Evolutionary conservation across 2,888 invertebrate species (phyloP), one percentile per base, ranked within the genome.

Genomic region (Helicoverpa assulta): DNA sequence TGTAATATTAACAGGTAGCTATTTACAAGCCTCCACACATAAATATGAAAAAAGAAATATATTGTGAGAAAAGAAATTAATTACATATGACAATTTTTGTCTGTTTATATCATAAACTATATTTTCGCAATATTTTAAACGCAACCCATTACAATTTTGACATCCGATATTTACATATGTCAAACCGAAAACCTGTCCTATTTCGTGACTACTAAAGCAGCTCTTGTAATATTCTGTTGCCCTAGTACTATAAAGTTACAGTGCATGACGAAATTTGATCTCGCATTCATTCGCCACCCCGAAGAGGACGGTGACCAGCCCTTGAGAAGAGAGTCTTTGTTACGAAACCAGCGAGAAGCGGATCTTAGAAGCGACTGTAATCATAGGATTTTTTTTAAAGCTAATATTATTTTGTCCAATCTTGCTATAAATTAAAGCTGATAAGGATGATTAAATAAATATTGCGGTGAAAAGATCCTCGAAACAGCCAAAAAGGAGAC

Each of bases 241-340:
- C 80, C 76, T 71, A 81, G 77, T 63, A 68, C 72, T 80, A 82
- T 82, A 71, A 55, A 66, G 60, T 80, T 80, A 70, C 80, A 70
- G 57, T 57, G 66, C 58, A 19, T 33, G 59, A 37, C 6, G 82
- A 78, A 80, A 80, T 55, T 54, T 66, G 56, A 80, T 82, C 67
- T 65, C 40, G n/a, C 47, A 52, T 60, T 62, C 68, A 58, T 33
- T 65, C 60, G 76, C 68, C 80, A 69, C 80, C 70, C 76, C 26
- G 60, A 62, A 47, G 62, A 37, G 18, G 26, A 21, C 43, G 43
- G 55, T 40, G 53, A 57, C 66, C 47, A 62, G 62, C 19, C 43
- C 63, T 76, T 67, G 55, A 76, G 53, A 54, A 21, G 58, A 33
- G 14, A 52, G 7, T 16, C 3, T 47, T 16, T n/a, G n/a, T 29